Percentiles rank a stretch among this genome's conserved stretches.
Conservation (phyloP, 53 echinoderm and acorn worm species). For the Hippasteria phrygiana region DNA sequence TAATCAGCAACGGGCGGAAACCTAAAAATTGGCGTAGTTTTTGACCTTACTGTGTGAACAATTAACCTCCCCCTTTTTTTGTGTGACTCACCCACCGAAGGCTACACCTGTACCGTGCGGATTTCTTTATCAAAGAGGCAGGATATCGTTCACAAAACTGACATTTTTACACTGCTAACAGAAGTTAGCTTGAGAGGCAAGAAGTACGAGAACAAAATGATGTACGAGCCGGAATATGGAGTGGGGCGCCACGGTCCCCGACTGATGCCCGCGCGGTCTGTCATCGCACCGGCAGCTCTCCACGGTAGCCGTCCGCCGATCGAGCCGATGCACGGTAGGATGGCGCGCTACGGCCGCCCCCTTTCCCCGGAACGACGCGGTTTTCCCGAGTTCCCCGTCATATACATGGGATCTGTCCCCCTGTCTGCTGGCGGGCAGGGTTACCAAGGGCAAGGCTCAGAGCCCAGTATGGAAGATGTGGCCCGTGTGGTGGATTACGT, state of each 20-base stretch:
- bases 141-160: neutral
- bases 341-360: neutral
- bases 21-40: neutral
- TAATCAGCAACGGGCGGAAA: neutral
- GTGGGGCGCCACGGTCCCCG: neutral
- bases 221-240: conserved; percentile 17
- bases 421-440: neutral
- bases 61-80: neutral
- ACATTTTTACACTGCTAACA: neutral
- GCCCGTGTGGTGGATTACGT: conserved; percentile 6
- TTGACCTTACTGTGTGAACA: neutral
- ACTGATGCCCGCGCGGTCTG: neutral
- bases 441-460: neutral
- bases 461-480: conserved; percentile 49
- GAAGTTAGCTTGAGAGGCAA: neutral
- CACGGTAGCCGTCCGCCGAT: conserved; percentile 5
- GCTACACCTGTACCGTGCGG: neutral
- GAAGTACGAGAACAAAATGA: neutral
- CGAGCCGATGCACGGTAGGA: neutral
- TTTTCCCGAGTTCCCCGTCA: conserved; percentile 16
- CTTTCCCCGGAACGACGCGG: neutral
- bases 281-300: neutral
- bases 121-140: neutral
- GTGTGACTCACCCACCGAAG: neutral
- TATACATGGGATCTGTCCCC: conserved; percentile 47